Evolutionary conservation across 1,140 invertebrate species (phyloP).

Genomic region (Wiebesia pumilae): DNA sequence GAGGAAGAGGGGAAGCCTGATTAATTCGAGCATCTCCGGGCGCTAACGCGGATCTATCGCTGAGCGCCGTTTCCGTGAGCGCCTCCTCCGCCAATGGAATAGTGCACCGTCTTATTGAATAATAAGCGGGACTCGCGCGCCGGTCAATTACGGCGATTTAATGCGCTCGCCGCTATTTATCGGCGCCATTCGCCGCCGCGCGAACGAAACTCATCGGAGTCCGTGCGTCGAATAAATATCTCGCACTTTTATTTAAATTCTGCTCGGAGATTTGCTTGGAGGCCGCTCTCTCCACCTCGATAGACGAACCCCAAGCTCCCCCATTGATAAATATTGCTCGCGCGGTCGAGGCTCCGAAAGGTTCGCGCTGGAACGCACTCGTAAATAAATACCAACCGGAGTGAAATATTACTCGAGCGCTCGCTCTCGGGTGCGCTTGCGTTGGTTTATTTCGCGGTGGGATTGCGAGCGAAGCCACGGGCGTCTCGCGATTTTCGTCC

Average conservation of each 20-base stretch:
- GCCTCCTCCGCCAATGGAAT: not conserved
- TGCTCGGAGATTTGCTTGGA: not conserved
- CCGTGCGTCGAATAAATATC: not conserved
- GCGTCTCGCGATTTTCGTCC: not conserved
- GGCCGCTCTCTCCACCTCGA: not conserved
- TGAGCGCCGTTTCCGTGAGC: not conserved
- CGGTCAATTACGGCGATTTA: slow-evolving; percentile 13
- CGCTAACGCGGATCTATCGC: not conserved
- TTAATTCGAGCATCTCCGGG: slow-evolving; percentile 3
- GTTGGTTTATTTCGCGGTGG: no score
- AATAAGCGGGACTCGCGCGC: not conserved
- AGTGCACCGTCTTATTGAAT: slow-evolving; percentile 24
- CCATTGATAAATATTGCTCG: not conserved
- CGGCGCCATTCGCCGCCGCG: not conserved
- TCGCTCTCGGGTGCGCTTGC: not conserved
- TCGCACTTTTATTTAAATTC: not conserved
- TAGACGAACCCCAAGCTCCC: no score
- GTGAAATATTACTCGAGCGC: slow-evolving; percentile 1
- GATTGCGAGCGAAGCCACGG: no score
- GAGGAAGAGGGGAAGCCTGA: not conserved
- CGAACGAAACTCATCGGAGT: not conserved
- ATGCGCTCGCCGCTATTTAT: not conserved
- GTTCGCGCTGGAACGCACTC: not conserved
- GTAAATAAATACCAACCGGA: not conserved
- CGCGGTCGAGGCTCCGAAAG: not conserved